A percentile compares a stretch with the other conserved stretches of the same genome.
These are phyloP conservation scores for Xiphorhynchus elegans DNA, from an alignment of 2,113 vertebrate species.

Conservation along the genomic window DNA sequence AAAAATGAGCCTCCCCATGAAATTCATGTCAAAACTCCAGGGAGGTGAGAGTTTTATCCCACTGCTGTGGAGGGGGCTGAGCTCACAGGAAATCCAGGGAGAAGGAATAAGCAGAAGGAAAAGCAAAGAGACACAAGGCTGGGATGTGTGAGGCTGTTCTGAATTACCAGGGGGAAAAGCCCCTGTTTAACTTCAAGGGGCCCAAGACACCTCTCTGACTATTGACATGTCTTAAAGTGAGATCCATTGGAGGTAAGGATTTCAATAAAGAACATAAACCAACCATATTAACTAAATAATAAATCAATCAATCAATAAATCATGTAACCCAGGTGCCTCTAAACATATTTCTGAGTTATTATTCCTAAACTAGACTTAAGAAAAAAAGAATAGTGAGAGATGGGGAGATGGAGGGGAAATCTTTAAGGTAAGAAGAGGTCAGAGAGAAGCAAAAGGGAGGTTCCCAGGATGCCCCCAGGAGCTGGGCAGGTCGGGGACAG, in stretches of 20 bases:
- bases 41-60: constrained; percentile 10
- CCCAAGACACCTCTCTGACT: neutral
- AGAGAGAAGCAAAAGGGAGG: accelerated
- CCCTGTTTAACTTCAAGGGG: neutral
- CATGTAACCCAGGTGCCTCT: neutral
- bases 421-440: neutral
- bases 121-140: neutral
- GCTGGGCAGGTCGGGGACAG: too few relatives aligned
- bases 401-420: neutral
- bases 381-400: too few relatives aligned
- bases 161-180: neutral
- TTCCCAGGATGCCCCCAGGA: neutral
- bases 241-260: neutral
- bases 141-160: neutral
- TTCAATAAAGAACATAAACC: neutral
- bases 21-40: neutral
- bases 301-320: neutral
- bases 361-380: neutral
- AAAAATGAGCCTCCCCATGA: neutral
- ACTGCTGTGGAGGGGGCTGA: neutral
- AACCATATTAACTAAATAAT: neutral
- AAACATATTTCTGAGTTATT: neutral
- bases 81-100: constrained; percentile 13
- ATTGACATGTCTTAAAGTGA: neutral
- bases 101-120: constrained; percentile 9